Conservation (phyloP, 2,888 invertebrate species). For the Diadromus collaris region DNA sequence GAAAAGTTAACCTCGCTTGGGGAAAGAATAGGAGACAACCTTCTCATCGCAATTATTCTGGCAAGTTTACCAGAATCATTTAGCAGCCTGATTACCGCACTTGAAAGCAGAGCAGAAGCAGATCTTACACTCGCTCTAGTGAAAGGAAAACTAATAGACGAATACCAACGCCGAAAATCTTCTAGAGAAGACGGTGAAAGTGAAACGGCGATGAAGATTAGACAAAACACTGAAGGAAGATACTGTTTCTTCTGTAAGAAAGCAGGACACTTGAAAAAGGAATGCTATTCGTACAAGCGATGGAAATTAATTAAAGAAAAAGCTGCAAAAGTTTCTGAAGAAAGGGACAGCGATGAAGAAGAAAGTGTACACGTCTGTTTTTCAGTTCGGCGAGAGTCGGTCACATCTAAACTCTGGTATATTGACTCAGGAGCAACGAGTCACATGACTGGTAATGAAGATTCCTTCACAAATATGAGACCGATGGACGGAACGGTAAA, state of each 20-base stretch:
- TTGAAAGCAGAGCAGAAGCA: too few relatives aligned
- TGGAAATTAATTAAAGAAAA: slow-evolving; percentile 28
- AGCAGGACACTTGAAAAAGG: background rate
- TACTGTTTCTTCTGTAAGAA: slow-evolving; percentile 23
- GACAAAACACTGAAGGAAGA: background rate
- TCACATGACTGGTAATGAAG: slow-evolving; percentile 53
- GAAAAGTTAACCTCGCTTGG: too few relatives aligned
- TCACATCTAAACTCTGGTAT: slow-evolving; percentile 24
- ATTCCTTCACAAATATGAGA: slow-evolving; percentile 32
- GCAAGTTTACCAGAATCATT: too few relatives aligned
- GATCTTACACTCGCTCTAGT: too few relatives aligned
- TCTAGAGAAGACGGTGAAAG: too few relatives aligned
- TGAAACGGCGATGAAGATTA: too few relatives aligned
- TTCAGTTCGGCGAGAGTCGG: background rate
- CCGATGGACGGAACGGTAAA: slow-evolving; percentile 19
- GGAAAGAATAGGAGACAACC: too few relatives aligned
- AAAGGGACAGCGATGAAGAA: slow-evolving; percentile 3
- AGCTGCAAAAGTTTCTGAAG: background rate
- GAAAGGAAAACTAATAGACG: too few relatives aligned
- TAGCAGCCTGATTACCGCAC: too few relatives aligned
- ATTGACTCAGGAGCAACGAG: slow-evolving; percentile 61
- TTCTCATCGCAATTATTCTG: too few relatives aligned
- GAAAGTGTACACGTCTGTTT: slow-evolving; percentile 8
- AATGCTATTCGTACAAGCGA: slow-evolving; percentile 4
- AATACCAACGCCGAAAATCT: too few relatives aligned